phyloP scores from a whole-genome alignment of 2,888 invertebrate genomes.

The Odontomyia ornata region DNA sequence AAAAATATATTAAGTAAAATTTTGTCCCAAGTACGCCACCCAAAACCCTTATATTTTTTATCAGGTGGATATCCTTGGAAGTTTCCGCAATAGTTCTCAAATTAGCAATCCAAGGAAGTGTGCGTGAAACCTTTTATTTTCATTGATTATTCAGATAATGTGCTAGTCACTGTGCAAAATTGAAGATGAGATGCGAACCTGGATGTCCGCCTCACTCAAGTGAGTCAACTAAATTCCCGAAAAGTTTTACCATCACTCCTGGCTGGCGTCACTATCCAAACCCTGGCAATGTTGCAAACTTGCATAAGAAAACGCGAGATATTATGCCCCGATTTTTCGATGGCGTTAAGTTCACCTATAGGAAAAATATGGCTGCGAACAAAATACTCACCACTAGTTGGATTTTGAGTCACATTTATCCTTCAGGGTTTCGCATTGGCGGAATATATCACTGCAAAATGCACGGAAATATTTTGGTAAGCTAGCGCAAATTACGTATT shows the following conservation, averaged over 20 bases:
- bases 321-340: constrained; percentile 62
- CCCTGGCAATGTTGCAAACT: constrained; percentile 61
- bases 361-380: constrained; percentile 58
- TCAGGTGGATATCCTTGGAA: neutral
- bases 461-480: constrained; percentile 58
- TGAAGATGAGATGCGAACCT: constrained; percentile 18
- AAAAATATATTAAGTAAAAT: constrained; percentile 5
- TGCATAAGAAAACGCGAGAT: constrained; percentile 60
- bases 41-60: constrained; percentile 1
- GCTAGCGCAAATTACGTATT: neutral
- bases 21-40: neutral
- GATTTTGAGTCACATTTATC: constrained; percentile 59
- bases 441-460: constrained; percentile 58
- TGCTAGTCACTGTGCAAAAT: neutral
- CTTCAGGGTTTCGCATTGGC: constrained; percentile 62
- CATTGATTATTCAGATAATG: neutral
- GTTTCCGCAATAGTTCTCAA: neutral
- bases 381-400: constrained; percentile 58
- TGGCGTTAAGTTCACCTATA: constrained; percentile 59
- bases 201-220: neutral
- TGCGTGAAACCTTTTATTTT: neutral
- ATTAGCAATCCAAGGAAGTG: neutral
- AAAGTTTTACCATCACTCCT: constrained; percentile 56
- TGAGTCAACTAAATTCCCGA: constrained; percentile 55
- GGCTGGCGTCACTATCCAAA: constrained; percentile 57